Conservation (phyloP, 2,888 invertebrate genomes). For the Unio delphinus region DNA sequence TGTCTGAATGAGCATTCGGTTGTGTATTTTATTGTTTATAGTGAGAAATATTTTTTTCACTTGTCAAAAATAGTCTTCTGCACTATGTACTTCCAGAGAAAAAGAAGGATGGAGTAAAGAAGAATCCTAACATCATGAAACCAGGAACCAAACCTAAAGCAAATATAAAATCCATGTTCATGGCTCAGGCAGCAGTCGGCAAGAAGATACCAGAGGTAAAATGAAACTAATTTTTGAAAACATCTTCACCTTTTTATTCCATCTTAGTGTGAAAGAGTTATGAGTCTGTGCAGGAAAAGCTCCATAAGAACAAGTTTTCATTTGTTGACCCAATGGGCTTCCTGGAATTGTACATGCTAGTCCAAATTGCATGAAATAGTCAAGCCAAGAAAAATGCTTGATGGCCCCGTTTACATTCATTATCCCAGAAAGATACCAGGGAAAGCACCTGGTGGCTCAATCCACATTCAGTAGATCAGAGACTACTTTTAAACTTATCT, state of each 20-base stretch:
- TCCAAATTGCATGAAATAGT: too few species aligned
- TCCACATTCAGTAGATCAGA: too few species aligned
- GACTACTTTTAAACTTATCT: too few species aligned
- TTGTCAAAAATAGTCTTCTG: neutral
- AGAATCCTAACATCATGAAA: conserved; percentile 67
- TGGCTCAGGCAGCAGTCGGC: conserved; percentile 80
- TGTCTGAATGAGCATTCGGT: too few species aligned
- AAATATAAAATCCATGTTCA: conserved; percentile 83
- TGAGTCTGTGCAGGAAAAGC: neutral
- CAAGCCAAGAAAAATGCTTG: too few species aligned
- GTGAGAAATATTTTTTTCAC: neutral
- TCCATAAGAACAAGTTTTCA: neutral
- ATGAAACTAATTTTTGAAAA: neutral
- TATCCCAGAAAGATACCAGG: too few species aligned
- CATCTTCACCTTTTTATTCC: neutral
- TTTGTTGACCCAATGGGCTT: too few species aligned
- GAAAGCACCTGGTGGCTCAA: too few species aligned
- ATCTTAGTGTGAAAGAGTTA: neutral
- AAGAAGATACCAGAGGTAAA: conserved; percentile 76
- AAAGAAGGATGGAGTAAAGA: conserved; percentile 44
- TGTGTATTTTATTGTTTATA: neutral
- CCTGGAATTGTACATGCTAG: too few species aligned
- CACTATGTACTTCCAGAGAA: conserved; percentile 21
- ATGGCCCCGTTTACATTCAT: too few species aligned
- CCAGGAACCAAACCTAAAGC: conserved; percentile 66